Evolutionary conservation across 2,113 vertebrate species (phyloP).

Genomic region (Phoxinus phoxinus): DNA sequence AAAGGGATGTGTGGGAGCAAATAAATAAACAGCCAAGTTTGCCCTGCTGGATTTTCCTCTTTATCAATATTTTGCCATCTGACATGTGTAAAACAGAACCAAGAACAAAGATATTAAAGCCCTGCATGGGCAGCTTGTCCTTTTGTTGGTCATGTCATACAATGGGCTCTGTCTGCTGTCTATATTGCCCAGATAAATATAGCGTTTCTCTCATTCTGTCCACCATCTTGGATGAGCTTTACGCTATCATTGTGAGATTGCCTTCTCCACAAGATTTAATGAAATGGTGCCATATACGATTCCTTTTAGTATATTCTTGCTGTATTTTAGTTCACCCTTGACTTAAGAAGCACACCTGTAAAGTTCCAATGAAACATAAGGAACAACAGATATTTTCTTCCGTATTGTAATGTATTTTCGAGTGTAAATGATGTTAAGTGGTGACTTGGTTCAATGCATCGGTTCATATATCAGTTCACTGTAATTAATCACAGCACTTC

Average conservation of each 20-base stretch:
- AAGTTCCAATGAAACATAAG: neutral
- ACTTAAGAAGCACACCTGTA: neutral
- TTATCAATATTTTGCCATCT: slow-evolving; percentile 36
- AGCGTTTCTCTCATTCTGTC: neutral
- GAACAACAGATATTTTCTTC: neutral
- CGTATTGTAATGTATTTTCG: neutral
- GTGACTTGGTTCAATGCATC: neutral
- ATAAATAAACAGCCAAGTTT: slow-evolving; percentile 59
- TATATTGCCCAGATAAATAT: neutral
- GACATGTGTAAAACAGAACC: slow-evolving; percentile 44
- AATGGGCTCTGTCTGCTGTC: neutral
- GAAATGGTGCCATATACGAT: neutral
- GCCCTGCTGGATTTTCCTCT: slow-evolving; percentile 41
- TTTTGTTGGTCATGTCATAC: neutral
- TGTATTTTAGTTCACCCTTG: neutral
- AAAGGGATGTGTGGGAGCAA: slow-evolving; percentile 44
- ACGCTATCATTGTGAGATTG: neutral
- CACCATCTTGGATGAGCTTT: neutral
- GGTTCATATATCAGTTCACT: neutral
- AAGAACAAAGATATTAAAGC: slow-evolving; percentile 42
- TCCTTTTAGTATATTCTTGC: neutral
- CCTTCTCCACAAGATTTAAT: neutral
- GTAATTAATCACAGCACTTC: neutral
- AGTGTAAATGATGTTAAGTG: neutral
- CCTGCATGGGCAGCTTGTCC: neutral